Conservation (phyloP, 1,140 invertebrate species). For the Acarapis woodi region DNA sequence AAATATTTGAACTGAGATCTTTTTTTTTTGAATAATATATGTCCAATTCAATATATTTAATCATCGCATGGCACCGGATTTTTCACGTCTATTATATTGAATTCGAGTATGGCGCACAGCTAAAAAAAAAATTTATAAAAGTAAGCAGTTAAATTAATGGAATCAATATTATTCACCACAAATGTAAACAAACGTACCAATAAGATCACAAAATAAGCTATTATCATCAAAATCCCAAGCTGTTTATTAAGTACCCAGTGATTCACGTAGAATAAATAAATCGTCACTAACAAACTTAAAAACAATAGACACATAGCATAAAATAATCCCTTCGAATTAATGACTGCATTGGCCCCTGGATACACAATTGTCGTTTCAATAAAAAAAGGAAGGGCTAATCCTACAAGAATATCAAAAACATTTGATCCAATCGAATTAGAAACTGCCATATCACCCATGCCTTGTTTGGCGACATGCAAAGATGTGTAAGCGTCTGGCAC, state of each 20-base stretch:
- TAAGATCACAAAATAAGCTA: slow-evolving; percentile 17
- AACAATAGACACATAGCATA: slow-evolving; percentile 20
- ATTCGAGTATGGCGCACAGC: slow-evolving; percentile 19
- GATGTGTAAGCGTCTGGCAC: slow-evolving; percentile 20
- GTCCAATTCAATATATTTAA: too few relatives aligned
- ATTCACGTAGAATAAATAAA: slow-evolving; percentile 8
- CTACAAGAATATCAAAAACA: slow-evolving; percentile 27
- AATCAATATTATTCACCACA: too few relatives aligned
- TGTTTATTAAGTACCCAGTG: slow-evolving; percentile 7
- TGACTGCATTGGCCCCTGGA: slow-evolving; percentile 16
- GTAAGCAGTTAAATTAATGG: too few relatives aligned
- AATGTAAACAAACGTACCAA: too few relatives aligned
- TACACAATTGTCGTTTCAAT: slow-evolving; percentile 17
- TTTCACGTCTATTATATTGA: slow-evolving; percentile 20
- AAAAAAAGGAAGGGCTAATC: slow-evolving; percentile 23
- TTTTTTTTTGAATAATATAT: too few relatives aligned
- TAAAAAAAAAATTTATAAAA: too few relatives aligned
- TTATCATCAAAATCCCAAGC: slow-evolving; percentile 15
- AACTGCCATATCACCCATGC: slow-evolving; percentile 27
- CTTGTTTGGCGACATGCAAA: slow-evolving; percentile 16
- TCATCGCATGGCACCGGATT: slow-evolving; percentile 19
- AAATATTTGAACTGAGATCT: too few relatives aligned
- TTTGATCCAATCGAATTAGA: slow-evolving; percentile 27
- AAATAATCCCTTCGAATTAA: slow-evolving; percentile 20
- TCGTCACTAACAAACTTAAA: slow-evolving; percentile 17